A percentile compares a stretch with the other conserved stretches of the same genome.
Evolutionary conservation across 2,797 vertebrate genomes (phyloP).

Genomic region (Menidia menidia): DNA sequence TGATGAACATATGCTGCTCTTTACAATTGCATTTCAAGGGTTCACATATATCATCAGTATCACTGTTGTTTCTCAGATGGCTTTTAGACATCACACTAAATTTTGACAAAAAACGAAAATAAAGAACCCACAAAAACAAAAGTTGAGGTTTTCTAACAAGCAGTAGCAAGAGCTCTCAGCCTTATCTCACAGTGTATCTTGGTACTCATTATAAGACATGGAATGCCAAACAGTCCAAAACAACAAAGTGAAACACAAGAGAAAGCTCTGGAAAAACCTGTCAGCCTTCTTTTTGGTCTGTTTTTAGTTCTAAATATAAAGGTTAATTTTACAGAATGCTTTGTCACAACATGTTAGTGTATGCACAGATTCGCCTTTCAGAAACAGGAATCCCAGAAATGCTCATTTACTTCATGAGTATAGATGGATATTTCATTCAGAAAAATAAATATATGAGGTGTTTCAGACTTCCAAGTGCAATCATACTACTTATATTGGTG

Average conservation of each 20-base stretch:
- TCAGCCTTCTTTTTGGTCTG: conserved; percentile 9
- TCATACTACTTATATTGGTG: conserved; percentile 2
- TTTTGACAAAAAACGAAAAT: neutral
- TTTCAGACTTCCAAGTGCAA: conserved; percentile 2
- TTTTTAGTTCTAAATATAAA: conserved; percentile 16
- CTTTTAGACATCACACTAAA: neutral
- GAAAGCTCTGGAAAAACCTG: conserved; percentile 15
- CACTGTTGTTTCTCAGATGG: conserved; percentile 7
- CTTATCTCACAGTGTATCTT: neutral
- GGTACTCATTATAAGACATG: neutral
- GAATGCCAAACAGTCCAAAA: neutral
- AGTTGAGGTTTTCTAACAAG: neutral
- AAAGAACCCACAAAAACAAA: conserved; percentile 1
- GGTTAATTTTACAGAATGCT: conserved; percentile 10
- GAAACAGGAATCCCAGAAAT: conserved; percentile 5
- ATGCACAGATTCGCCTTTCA: neutral
- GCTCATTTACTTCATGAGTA: conserved; percentile 12
- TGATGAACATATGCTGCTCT: conserved; percentile 16
- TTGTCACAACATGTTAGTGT: conserved; percentile 9
- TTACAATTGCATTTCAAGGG: conserved; percentile 21
- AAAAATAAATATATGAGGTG: conserved; percentile 23
- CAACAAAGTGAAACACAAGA: conserved; percentile 4
- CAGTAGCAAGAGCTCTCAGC: conserved; percentile 8
- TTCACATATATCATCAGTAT: conserved; percentile 18
- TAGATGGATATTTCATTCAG: conserved; percentile 4